Base-by-base conservation (phyloP, 2,888 invertebrate genomes). In the Clusia tigrina region DNA sequence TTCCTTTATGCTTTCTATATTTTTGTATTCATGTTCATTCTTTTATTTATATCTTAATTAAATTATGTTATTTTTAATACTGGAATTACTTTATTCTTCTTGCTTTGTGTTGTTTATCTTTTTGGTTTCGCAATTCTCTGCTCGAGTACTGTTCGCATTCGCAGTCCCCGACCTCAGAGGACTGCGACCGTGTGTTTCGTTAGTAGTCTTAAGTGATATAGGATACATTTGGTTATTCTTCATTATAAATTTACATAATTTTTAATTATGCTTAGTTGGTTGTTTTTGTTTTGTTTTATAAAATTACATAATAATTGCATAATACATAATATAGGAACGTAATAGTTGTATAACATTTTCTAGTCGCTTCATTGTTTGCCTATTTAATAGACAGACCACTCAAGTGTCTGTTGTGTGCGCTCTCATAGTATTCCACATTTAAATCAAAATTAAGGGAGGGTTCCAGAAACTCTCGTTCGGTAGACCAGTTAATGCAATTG, bases 321-420 rank as follows among this genome's bases (percentile, higher is more conserved):
- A 68, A 68, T 70, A 70, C 66, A 69, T 67, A 67, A 73, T 77
- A 74, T 79, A 79, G 78, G 78, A 79, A 79, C 78, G 73, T 79
- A 78, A 75, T 72, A 73, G 72, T 76, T 76, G 69, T 76, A 24
- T 62, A 52, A n/a, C 42, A 15, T 6, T 10, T 42, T 10, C n/a
- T 6, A 42, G 60, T 60, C 9, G 38, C 9, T 37, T 32, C 17
- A 51, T 38, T 65, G n/a, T 59, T 60, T 66, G 69, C 58, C 67
- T 69, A 69, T 67, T 66, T 67, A 63, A 69, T 67, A 69, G 69
- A 65, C 69, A 65, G 37, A 58, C 54, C n/a, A n/a, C n/a, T n/a
- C n/a, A n/a, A n/a, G n/a, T n/a, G n/a, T n/a, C n/a, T n/a, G n/a
- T n/a, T n/a, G n/a, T n/a, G n/a, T n/a, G n/a, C n/a, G n/a, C n/a